Conservation (phyloP, 1,140 invertebrate genomes). For the Lucilia cuprina region DNA sequence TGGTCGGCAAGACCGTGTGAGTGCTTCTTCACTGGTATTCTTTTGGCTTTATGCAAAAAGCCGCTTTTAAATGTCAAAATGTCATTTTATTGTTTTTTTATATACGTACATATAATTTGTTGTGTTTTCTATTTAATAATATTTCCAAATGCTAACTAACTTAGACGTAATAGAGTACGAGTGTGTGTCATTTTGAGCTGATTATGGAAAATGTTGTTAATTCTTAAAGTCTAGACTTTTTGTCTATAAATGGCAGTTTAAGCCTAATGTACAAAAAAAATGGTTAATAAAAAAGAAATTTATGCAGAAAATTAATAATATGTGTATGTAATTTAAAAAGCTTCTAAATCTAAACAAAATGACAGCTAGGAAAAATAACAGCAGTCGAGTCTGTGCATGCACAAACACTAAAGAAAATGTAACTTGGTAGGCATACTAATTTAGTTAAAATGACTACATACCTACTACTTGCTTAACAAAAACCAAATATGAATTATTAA, state of each 20-base stretch:
- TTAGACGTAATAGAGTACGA: too few relatives aligned
- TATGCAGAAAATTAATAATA: slow-evolving; percentile 24
- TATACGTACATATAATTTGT: not conserved
- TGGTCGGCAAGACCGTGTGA: too few relatives aligned
- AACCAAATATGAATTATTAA: slow-evolving; percentile 23
- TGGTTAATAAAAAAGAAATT: slow-evolving; percentile 5
- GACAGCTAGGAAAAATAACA: not conserved
- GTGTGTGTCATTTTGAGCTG: not conserved
- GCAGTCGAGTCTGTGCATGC: too few relatives aligned
- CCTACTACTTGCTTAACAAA: not conserved
- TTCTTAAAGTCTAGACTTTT: slow-evolving; percentile 23
- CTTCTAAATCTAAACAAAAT: not conserved
- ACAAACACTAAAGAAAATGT: not conserved
- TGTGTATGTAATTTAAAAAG: not conserved
- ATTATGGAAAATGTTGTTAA: not conserved
- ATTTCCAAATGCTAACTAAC: not conserved
- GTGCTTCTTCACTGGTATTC: not conserved
- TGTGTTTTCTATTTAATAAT: not conserved
- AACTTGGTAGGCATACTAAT: slow-evolving; percentile 19
- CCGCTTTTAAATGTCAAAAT: slow-evolving; percentile 28
- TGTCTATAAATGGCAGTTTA: slow-evolving; percentile 26
- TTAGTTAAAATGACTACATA: not conserved
- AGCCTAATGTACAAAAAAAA: not conserved
- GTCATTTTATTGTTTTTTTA: not conserved
- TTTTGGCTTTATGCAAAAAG: slow-evolving; percentile 23